Evolutionary conservation across 2,797 vertebrate species (phyloP).

Genomic region (Lagorchestes hirsutus): DNA sequence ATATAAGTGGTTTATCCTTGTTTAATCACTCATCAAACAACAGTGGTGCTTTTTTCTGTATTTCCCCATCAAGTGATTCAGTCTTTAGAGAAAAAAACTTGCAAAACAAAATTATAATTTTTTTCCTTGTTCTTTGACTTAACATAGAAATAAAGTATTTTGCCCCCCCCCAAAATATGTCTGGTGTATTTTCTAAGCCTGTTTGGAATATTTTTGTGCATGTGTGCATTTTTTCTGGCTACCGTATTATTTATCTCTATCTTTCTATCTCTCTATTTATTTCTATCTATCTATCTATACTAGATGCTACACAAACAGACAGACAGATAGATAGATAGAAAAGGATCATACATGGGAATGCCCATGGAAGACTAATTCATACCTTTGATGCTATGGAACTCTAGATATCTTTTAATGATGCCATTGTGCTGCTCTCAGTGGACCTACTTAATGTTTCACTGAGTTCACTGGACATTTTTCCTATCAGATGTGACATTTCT

Average conservation of each 20-base stretch:
- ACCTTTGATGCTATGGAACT: not conserved
- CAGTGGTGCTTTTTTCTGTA: not conserved
- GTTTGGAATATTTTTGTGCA: not conserved
- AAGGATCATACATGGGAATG: not conserved
- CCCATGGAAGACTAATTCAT: not conserved
- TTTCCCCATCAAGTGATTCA: not conserved
- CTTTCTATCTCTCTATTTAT: too few relatives aligned
- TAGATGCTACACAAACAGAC: too few relatives aligned
- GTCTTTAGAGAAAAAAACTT: not conserved
- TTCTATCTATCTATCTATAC: too few relatives aligned
- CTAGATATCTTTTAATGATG: not conserved
- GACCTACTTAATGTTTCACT: not conserved
- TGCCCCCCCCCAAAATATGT: not conserved
- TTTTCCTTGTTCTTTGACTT: too few relatives aligned
- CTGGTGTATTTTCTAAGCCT: not conserved
- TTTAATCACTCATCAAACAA: not conserved
- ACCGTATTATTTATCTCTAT: not conserved
- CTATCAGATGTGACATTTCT: not conserved
- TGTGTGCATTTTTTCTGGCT: not conserved
- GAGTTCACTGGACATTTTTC: not conserved
- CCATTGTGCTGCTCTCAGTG: not conserved
- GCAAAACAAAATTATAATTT: not conserved
- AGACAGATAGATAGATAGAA: too few relatives aligned
- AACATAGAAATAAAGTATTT: not conserved
- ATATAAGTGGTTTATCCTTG: not conserved